These are phyloP conservation scores for Belonocnema kinseyi DNA, from an alignment of 1,140 invertebrate species.

Conservation along the genomic window DNA sequence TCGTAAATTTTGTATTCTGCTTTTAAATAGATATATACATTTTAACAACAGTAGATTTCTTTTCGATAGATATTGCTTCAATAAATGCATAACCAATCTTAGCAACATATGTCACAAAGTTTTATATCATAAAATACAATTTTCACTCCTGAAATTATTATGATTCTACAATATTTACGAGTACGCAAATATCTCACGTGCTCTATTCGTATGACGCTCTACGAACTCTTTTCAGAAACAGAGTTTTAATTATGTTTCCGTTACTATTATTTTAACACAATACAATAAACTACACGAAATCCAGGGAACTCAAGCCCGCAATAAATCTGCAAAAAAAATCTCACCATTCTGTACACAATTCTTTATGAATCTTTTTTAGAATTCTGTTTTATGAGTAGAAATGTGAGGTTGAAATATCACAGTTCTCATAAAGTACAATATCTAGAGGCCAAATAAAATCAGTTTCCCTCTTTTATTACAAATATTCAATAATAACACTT, in stretches of 20 bases:
- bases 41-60: not conserved
- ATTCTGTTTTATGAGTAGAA: too few species aligned
- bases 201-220: not conserved
- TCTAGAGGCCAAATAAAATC: too few species aligned
- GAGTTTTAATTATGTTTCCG: not conserved
- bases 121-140: not conserved
- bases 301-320: not conserved
- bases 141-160: conserved; percentile 5
- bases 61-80: not conserved
- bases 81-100: not conserved
- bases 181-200: not conserved
- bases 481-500: too few species aligned
- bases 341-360: too few species aligned
- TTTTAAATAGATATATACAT: too few species aligned
- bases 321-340: not conserved
- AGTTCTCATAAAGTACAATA: too few species aligned
- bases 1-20: too few species aligned
- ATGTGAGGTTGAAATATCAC: too few species aligned
- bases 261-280: conserved; percentile 4
- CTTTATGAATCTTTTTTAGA: too few species aligned
- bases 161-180: conserved; percentile 11
- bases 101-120: conserved; percentile 3
- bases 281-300: not conserved
- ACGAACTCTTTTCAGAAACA: conserved; percentile 7
- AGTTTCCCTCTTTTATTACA: too few species aligned